Evolutionary conservation across 1,140 invertebrate genomes (phyloP).

Genomic region (Penaeus japonicus): DNA sequence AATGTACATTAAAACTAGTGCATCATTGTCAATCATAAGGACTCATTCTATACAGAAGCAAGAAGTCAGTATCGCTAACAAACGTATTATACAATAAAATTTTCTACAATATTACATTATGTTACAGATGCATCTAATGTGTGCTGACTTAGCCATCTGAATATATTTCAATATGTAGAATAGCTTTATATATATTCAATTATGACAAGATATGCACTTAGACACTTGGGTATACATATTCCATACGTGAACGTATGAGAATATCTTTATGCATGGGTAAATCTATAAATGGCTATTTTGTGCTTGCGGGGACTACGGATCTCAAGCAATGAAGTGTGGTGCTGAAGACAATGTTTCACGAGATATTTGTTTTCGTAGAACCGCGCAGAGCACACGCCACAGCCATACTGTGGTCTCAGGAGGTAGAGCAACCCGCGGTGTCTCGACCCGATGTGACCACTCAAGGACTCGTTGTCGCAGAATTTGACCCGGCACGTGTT

Average conservation of each 20-base stretch:
- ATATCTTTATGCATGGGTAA: slow-evolving; percentile 23
- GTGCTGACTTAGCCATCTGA: too few relatives aligned
- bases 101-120: too few relatives aligned
- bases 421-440: slow-evolving; percentile 52
- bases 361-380: slow-evolving; percentile 58
- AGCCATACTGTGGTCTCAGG: slow-evolving; percentile 56
- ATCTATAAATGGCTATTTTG: slow-evolving; percentile 35
- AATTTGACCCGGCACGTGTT: slow-evolving; percentile 56
- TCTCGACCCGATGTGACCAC: slow-evolving; percentile 43
- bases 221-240: neutral
- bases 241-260: too few relatives aligned
- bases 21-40: too few relatives aligned
- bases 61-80: too few relatives aligned
- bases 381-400: slow-evolving; percentile 56
- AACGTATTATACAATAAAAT: too few relatives aligned
- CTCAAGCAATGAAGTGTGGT: slow-evolving; percentile 50
- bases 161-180: too few relatives aligned
- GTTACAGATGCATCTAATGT: too few relatives aligned
- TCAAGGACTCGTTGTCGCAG: slow-evolving; percentile 56
- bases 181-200: too few relatives aligned
- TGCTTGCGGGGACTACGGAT: slow-evolving; percentile 47
- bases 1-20: too few relatives aligned
- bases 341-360: slow-evolving; percentile 50
- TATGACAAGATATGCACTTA: neutral
- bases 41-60: too few relatives aligned